Conservation (phyloP, 2,113 vertebrate genomes). For the Oryzias javanicus region DNA sequence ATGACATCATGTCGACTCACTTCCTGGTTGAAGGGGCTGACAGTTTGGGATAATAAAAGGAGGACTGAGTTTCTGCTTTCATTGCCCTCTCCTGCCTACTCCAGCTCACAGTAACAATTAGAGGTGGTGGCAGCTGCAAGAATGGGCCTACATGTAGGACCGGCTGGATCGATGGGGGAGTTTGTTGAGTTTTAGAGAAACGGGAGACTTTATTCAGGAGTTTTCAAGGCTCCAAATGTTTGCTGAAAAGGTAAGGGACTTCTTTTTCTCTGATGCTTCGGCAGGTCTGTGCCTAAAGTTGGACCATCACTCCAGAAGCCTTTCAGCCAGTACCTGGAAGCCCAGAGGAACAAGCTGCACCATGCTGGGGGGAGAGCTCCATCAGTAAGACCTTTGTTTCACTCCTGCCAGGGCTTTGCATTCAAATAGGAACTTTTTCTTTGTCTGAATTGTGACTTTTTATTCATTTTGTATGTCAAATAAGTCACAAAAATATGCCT, state of each 20-base stretch:
- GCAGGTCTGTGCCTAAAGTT: slow-evolving; percentile 88
- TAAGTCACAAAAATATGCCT: too few relatives aligned
- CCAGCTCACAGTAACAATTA: slow-evolving; percentile 55
- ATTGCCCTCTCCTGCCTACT: slow-evolving; percentile 79
- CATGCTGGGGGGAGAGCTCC: slow-evolving; percentile 78
- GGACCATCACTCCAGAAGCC: slow-evolving; percentile 96
- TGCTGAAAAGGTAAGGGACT: slow-evolving; percentile 79
- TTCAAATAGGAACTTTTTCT: neutral
- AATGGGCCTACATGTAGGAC: slow-evolving; percentile 30
- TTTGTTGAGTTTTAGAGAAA: slow-evolving; percentile 28
- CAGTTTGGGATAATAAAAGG: slow-evolving; percentile 90
- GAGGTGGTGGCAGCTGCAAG: slow-evolving; percentile 25
- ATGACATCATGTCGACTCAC: slow-evolving; percentile 98
- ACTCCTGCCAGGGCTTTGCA: neutral
- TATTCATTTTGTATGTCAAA: neutral
- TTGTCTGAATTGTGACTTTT: neutral
- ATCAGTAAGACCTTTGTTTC: slow-evolving; percentile 80
- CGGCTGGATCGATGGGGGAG: slow-evolving; percentile 17
- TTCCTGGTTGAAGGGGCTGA: slow-evolving; percentile 95
- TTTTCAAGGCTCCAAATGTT: slow-evolving; percentile 7
- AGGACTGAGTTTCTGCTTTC: slow-evolving; percentile 75
- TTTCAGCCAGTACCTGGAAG: slow-evolving; percentile 95
- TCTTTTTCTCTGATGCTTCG: slow-evolving; percentile 9
- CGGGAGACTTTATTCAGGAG: slow-evolving; percentile 10
- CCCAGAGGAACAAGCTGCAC: slow-evolving; percentile 94